These are phyloP conservation scores for Phylloscopus trochiloides DNA, from an alignment of 2,113 vertebrate genomes.

Conservation along the genomic window DNA sequence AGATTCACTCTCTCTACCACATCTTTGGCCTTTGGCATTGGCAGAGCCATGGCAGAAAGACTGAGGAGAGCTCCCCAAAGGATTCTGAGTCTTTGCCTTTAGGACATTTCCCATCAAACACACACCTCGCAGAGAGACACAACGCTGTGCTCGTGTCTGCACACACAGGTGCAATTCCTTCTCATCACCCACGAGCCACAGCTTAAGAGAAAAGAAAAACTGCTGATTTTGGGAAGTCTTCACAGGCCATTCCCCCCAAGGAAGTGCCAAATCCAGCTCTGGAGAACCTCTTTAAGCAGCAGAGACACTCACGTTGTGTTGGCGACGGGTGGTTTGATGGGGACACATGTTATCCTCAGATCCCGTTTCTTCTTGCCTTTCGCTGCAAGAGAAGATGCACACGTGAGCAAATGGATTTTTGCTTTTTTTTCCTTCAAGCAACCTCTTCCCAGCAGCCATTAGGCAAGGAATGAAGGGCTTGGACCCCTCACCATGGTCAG, in stretches of 20 bases:
- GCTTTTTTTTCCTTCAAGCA: not conserved
- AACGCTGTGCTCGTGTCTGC: fast-evolving
- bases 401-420: not conserved
- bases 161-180: not conserved
- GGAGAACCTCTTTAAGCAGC: not conserved
- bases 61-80: not conserved
- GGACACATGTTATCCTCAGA: slow-evolving; percentile 72
- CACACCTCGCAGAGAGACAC: not conserved
- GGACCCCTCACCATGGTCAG: not conserved
- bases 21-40: not conserved
- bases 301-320: slow-evolving; percentile 76
- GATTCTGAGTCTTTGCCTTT: not conserved
- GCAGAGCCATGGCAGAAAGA: not conserved
- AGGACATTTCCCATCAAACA: not conserved
- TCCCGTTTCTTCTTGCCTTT: slow-evolving; percentile 75
- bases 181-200: not conserved
- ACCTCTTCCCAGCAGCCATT: not conserved
- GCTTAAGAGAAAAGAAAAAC: not conserved
- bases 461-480: not conserved
- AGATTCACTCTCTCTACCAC: not conserved
- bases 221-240: not conserved
- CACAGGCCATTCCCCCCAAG: not conserved
- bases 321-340: slow-evolving; percentile 66
- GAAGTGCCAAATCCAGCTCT: not conserved
- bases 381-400: slow-evolving; percentile 51